Conservation (phyloP, 2,888 invertebrate genomes). For the Tenthredo distinguenda region DNA sequence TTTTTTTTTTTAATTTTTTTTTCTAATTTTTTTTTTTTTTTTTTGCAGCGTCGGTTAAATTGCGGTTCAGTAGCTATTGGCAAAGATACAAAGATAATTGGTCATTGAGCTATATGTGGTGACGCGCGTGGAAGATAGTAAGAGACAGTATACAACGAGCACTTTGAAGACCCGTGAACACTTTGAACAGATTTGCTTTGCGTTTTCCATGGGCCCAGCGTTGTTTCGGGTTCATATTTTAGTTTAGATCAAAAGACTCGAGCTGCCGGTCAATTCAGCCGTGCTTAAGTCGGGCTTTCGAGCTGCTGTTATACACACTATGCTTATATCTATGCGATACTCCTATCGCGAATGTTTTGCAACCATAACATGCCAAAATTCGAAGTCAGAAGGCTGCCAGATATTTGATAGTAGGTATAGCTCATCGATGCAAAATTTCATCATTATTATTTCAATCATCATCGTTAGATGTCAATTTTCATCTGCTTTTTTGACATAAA, state of each 20-base stretch:
- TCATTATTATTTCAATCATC: neutral
- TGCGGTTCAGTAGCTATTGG: conserved; percentile 75
- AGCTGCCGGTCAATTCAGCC: conserved; percentile 73
- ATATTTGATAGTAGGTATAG: neutral
- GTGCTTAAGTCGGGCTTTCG: conserved; percentile 68
- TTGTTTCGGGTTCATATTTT: conserved; percentile 77
- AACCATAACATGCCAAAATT: neutral
- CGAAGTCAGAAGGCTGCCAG: neutral
- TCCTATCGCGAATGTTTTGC: neutral
- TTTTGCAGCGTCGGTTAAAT: conserved; percentile 72
- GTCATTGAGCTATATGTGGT: conserved; percentile 75
- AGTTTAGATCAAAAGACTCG: conserved; percentile 77
- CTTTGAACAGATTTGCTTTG: conserved; percentile 77
- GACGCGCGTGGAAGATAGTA: conserved; percentile 58
- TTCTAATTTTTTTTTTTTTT: conserved; percentile 54
- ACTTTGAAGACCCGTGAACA: conserved; percentile 63
- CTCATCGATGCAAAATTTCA: neutral
- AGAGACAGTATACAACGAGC: conserved; percentile 33
- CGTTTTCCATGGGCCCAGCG: conserved; percentile 58
- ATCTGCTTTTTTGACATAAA: neutral
- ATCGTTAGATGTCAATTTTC: neutral
- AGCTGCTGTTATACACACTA: neutral
- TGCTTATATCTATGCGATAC: neutral
- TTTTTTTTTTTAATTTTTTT: conserved; percentile 58
- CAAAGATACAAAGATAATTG: conserved; percentile 77